Conservation (phyloP, 2,888 invertebrate genomes). For the Coremacera marginata region DNA sequence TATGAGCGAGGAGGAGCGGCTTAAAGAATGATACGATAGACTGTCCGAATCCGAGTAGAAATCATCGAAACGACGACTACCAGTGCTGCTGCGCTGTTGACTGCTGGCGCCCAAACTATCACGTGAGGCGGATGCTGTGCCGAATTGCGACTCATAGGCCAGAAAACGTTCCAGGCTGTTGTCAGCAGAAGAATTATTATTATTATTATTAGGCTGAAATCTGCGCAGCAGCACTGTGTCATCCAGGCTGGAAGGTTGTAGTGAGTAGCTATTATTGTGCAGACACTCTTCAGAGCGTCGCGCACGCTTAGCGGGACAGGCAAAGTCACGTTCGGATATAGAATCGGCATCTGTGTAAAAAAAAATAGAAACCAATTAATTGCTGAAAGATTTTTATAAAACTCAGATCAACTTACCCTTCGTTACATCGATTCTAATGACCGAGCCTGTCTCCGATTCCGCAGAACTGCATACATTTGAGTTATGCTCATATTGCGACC, state of each 20-base stretch:
- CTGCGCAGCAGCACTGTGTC: conserved; percentile 57
- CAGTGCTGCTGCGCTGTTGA: conserved; percentile 58
- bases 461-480: conserved; percentile 70
- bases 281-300: conserved; percentile 72
- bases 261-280: conserved; percentile 35
- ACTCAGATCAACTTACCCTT: conserved; percentile 58
- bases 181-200: conserved; percentile 28
- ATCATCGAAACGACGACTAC: conserved; percentile 66
- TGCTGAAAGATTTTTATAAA: neutral
- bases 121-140: conserved; percentile 44
- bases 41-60: conserved; percentile 69
- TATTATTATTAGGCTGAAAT: conserved; percentile 44
- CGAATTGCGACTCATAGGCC: conserved; percentile 52
- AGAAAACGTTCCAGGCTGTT: conserved; percentile 61
- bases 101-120: conserved; percentile 55
- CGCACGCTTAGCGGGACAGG: conserved; percentile 81
- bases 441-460: conserved; percentile 86
- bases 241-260: conserved; percentile 49
- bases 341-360: conserved; percentile 65
- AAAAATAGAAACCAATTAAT: neutral
- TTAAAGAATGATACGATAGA: conserved; percentile 74
- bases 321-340: conserved; percentile 79
- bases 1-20: conserved; percentile 84
- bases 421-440: conserved; percentile 77
- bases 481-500: conserved; percentile 62